Evolutionary conservation across 2,797 vertebrate genomes (phyloP).

Genomic region (Mus minutoides): DNA sequence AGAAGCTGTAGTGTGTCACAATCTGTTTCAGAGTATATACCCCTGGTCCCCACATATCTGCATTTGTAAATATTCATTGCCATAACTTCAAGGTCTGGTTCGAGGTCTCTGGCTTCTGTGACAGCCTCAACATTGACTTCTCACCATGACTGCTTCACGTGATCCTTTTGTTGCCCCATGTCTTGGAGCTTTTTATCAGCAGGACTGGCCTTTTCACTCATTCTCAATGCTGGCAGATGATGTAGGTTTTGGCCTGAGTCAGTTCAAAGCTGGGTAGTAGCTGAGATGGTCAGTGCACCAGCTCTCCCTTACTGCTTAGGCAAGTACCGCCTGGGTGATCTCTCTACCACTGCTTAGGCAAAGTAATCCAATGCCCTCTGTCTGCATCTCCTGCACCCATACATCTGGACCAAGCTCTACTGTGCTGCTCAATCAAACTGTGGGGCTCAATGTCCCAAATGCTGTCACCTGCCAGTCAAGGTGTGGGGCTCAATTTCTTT

Average conservation of each 20-base stretch:
- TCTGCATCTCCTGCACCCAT: not conserved
- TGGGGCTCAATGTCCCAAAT: not conserved
- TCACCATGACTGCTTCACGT: not conserved
- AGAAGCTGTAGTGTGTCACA: not conserved
- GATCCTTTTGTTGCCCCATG: not conserved
- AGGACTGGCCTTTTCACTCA: not conserved
- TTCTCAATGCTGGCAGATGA: not conserved
- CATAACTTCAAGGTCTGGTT: not conserved
- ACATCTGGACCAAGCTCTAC: not conserved
- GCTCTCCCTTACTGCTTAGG: not conserved
- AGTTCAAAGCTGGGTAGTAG: not conserved
- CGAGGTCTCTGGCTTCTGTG: not conserved
- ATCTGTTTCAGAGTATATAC: not conserved
- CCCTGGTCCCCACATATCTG: not conserved
- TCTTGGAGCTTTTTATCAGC: not conserved
- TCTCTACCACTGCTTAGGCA: not conserved
- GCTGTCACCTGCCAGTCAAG: not conserved
- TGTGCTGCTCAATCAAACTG: not conserved
- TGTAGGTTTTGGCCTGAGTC: not conserved
- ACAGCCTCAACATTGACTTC: not conserved
- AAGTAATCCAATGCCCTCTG: not conserved
- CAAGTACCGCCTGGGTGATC: not conserved
- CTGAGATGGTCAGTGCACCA: not conserved
- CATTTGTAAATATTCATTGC: not conserved
- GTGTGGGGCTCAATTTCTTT: not conserved